Evolutionary conservation across 2,797 vertebrate genomes (phyloP).

Genomic region (Phyllotis vaccarum): DNA sequence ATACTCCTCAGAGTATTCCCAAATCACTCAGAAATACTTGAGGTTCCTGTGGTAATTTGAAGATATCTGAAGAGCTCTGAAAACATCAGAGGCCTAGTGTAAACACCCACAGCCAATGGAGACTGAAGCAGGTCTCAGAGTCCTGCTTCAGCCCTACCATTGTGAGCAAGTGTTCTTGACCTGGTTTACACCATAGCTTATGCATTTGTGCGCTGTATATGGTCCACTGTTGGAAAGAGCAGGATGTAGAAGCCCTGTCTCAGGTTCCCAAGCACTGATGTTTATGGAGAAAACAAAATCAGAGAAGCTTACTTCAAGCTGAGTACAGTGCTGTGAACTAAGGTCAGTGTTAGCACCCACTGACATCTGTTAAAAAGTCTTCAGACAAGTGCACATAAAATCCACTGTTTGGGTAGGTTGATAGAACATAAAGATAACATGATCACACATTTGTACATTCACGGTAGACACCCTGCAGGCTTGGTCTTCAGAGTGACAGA

Average conservation of each 20-base stretch:
- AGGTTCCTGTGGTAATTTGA: background rate
- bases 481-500: constrained; percentile 3
- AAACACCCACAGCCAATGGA: no score
- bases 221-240: background rate
- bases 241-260: background rate
- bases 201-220: background rate
- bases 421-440: background rate
- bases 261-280: background rate
- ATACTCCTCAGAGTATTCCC: background rate
- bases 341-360: background rate
- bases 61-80: background rate
- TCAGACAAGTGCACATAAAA: background rate
- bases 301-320: background rate
- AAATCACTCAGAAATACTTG: background rate
- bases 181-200: background rate
- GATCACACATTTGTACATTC: background rate
- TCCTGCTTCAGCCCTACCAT: background rate
- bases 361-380: background rate
- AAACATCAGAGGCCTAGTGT: background rate
- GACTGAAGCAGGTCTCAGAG: background rate
- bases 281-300: background rate
- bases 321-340: background rate
- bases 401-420: background rate
- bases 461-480: background rate
- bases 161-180: background rate